Base-by-base conservation (phyloP, 2,797 vertebrate species). In the Uromys caudimaculatus region DNA sequence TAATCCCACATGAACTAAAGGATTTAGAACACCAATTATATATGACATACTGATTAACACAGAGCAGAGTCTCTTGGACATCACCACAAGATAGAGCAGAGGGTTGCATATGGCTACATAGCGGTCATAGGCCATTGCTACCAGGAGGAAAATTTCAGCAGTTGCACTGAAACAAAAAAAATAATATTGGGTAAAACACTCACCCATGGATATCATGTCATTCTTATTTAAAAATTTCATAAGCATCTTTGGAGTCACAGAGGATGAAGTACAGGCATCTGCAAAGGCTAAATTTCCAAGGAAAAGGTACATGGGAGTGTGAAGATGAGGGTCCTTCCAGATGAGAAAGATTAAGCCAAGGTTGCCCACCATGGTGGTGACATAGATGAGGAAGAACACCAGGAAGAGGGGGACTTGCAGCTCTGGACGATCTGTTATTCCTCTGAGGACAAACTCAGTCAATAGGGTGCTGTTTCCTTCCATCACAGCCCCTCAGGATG, bases 71-170 rank as follows among this genome's bases (percentile, higher is more conserved):
- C 84, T 95, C 17, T 81, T 87, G 21, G 95, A 97, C 97, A 98
- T 98, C 84, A 97, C 84, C 60, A 96, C 91, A n/a, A 88, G 81
- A 7, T 98, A 98, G 44, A 95, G 91, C 23, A 98, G 94, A 17
- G 98, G 97, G 3, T 96, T 95, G 29, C 98, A 98, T 58, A 98
- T 97, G 62, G 98, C 98, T 6, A 94, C 78, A 47, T 97, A 98
- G 35, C 91, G 95, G 54, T 98, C 97, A 93, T 98, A 98, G 60
- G 97, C 98, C 97, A 98, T 98, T 3, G 91, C 71, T 32, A 96
- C 95, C 88, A 98, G 52, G 11, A 98, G 97, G 60, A 98, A 98
- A 90, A 97, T 96, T 87, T 98, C 97, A 64, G 95, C 90, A 13
- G 97, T 98, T 24, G 95, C 97, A 88, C 92, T 93, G 9, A 24